Percentiles rank a stretch among this genome's conserved stretches.
Conservation (phyloP, 2,113 vertebrate genomes). For the Neogale vison region DNA sequence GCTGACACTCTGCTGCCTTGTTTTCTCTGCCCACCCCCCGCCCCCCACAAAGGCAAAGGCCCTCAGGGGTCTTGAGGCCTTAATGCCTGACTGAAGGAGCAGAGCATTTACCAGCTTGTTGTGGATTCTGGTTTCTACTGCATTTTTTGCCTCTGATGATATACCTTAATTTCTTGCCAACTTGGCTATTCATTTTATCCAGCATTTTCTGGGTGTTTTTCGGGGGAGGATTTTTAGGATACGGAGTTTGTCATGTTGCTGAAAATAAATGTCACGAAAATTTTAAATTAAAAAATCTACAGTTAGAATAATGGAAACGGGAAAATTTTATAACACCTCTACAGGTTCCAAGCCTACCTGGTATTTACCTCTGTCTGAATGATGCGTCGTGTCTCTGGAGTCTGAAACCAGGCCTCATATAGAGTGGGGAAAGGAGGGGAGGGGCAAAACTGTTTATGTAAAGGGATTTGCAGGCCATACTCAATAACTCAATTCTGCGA, state of each 20-base stretch:
- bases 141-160: neutral
- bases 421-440: too few relatives aligned
- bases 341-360: neutral
- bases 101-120: neutral
- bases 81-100: neutral
- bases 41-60: neutral
- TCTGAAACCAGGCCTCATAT: neutral
- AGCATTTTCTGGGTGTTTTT: conserved; percentile 28
- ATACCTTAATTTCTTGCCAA: conserved; percentile 38
- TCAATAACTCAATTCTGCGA: neutral
- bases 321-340: neutral
- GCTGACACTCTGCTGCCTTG: neutral
- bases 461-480: neutral
- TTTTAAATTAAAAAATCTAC: neutral
- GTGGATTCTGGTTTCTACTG: conserved; percentile 17
- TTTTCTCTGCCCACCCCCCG: neutral
- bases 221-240: neutral
- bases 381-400: neutral
- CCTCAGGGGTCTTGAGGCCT: neutral
- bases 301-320: neutral
- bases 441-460: neutral
- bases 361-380: neutral
- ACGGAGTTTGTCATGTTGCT: neutral
- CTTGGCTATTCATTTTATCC: conserved; percentile 27
- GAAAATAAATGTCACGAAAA: neutral